phyloP scores from a whole-genome alignment of 30 jellyfish, hydroid and myxozoan genomes.

The Aurelia sp. region DNA sequence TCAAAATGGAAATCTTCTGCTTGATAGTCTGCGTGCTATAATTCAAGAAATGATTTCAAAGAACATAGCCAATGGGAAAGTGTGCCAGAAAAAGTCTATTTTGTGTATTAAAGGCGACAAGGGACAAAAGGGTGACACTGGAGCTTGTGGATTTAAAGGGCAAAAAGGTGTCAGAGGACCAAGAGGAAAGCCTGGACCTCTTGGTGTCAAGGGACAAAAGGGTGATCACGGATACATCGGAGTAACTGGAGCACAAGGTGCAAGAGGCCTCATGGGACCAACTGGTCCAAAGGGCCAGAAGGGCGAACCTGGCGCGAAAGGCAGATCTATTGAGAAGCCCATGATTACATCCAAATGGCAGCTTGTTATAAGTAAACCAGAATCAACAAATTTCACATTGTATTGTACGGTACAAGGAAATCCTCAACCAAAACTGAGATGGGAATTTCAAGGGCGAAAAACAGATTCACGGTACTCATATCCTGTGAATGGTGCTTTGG shows the following conservation, averaged over 20 bases:
- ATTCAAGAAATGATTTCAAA: no score
- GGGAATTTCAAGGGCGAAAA: neutral
- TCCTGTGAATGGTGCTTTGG: neutral
- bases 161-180: constrained; percentile 1
- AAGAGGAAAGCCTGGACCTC: neutral
- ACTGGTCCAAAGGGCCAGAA: neutral
- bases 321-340: constrained; percentile 28
- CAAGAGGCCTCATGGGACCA: neutral
- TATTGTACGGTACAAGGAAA: neutral
- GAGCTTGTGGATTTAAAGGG: no score
- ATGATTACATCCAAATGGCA: neutral
- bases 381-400: neutral
- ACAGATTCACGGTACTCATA: neutral
- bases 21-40: no score
- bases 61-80: no score
- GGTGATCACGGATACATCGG: neutral
- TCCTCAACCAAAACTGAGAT: neutral
- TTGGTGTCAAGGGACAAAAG: neutral
- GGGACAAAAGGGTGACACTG: no score
- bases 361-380: neutral
- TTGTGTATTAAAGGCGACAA: neutral
- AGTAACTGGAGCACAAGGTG: neutral
- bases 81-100: no score
- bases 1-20: no score
- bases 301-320: neutral